Evolutionary conservation across 2,888 invertebrate genomes (phyloP).

Genomic region (Sylvicola fuscatus): DNA sequence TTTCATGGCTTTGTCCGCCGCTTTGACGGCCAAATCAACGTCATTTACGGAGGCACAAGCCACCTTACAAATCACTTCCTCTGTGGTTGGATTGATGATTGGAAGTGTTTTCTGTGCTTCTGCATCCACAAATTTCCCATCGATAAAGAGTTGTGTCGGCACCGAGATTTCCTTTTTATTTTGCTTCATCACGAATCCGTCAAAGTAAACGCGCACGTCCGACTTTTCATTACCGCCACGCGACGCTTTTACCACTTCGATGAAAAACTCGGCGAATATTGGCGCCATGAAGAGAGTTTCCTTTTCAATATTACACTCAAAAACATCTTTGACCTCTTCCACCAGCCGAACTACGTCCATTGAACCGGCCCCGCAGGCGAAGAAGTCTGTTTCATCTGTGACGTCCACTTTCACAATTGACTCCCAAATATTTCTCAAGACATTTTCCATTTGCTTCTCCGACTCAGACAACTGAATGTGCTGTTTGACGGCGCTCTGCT

Average conservation of each 20-base stretch:
- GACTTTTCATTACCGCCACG: constrained; percentile 37
- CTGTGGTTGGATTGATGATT: constrained; percentile 70
- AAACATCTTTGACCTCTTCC: constrained; percentile 75
- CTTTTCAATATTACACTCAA: constrained; percentile 58
- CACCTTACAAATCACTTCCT: constrained; percentile 53
- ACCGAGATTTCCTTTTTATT: constrained; percentile 74
- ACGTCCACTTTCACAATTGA: constrained; percentile 60
- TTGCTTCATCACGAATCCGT: constrained; percentile 51
- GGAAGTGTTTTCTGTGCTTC: constrained; percentile 40
- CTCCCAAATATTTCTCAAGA: constrained; percentile 54
- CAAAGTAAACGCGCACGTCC: constrained; percentile 36
- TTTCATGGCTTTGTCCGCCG: constrained; percentile 74
- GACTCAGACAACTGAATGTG: constrained; percentile 46
- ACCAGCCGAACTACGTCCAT: constrained; percentile 87
- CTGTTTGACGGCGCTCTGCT: constrained; percentile 31
- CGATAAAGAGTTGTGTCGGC: constrained; percentile 78
- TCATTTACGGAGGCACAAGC: constrained; percentile 56
- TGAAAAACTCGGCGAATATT: constrained; percentile 61
- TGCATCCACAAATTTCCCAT: constrained; percentile 74
- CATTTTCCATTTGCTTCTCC: constrained; percentile 46
- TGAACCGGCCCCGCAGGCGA: constrained; percentile 85
- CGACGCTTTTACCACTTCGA: constrained; percentile 39
- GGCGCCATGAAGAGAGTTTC: constrained; percentile 89
- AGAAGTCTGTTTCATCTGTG: constrained; percentile 73
- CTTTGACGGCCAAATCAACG: constrained; percentile 70